phyloP scores from a whole-genome alignment of 2,797 vertebrate species.

The Steatocranus sp. region DNA sequence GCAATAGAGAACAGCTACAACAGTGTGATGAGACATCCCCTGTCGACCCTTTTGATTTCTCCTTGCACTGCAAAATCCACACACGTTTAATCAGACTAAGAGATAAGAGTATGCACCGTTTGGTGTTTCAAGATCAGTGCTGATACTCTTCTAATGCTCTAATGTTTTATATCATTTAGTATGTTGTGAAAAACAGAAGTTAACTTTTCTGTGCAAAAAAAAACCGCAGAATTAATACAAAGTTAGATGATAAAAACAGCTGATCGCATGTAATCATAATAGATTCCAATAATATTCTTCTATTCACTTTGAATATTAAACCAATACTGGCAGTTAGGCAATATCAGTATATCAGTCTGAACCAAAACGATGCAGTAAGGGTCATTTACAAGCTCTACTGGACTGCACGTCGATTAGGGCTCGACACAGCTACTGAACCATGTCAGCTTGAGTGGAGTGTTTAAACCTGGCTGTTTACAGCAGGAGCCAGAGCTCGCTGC shows the following conservation, averaged over 20 bases:
- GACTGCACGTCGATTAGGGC: conserved; percentile 6
- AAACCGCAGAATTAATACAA: not conserved
- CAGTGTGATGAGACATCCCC: not conserved
- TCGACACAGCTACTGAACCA: not conserved
- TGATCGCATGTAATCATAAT: not conserved
- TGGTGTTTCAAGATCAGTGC: not conserved
- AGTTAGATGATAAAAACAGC: not conserved
- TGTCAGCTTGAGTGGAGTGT: not conserved
- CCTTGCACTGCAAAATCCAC: not conserved
- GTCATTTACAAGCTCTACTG: conserved; percentile 1
- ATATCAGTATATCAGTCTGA: not conserved
- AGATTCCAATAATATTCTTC: not conserved
- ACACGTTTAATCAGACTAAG: not conserved
- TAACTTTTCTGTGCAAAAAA: not conserved
- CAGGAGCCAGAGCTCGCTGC: not conserved
- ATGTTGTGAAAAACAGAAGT: not conserved
- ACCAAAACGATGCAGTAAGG: not conserved
- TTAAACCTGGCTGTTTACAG: conserved; percentile 18
- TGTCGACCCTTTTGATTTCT: not conserved
- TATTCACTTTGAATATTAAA: not conserved
- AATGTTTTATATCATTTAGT: not conserved
- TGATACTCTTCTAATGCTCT: not conserved
- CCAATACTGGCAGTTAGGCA: not conserved
- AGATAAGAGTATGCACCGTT: not conserved
- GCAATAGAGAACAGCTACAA: not conserved